Conservation (phyloP, 2,888 invertebrate species). For the Ichneumoninae sp. region DNA sequence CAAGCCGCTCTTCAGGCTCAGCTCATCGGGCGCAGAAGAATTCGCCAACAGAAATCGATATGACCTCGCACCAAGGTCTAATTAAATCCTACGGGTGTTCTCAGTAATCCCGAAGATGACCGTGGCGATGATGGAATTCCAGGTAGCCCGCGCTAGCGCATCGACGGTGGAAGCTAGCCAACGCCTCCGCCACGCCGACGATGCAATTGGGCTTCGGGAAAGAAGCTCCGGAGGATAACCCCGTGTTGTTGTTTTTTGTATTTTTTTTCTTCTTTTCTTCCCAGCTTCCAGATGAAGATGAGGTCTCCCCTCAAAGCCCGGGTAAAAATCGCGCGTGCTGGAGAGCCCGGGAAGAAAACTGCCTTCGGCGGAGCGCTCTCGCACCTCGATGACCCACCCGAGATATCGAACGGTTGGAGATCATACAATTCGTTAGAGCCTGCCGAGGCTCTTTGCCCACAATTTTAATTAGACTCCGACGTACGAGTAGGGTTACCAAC, state of each 20-base stretch:
- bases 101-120: slow-evolving; percentile 68
- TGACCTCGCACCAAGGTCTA: slow-evolving; percentile 70
- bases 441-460: slow-evolving; percentile 34
- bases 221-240: slow-evolving; percentile 59
- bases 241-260: slow-evolving; percentile 2
- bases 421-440: slow-evolving; percentile 61
- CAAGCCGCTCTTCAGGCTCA: background rate
- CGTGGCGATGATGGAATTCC: slow-evolving; percentile 70
- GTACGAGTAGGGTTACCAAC: too few species aligned
- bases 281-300: slow-evolving; percentile 49
- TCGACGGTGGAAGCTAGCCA: slow-evolving; percentile 45
- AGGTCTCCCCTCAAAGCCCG: slow-evolving; percentile 30
- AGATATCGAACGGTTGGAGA: slow-evolving; percentile 60
- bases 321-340: slow-evolving; percentile 19
- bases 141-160: slow-evolving; percentile 52
- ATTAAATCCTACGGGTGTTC: slow-evolving; percentile 73
- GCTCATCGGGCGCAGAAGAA: slow-evolving; percentile 56
- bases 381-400: slow-evolving; percentile 63
- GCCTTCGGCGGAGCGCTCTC: slow-evolving; percentile 39
- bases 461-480: slow-evolving; percentile 61
- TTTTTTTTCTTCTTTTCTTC: background rate
- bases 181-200: slow-evolving; percentile 34
- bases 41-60: slow-evolving; percentile 72
- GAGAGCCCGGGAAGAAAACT: slow-evolving; percentile 19
- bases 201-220: slow-evolving; percentile 57